Percentiles rank a stretch among this genome's conserved stretches.
These are phyloP conservation scores for Saccostrea echinata DNA, from an alignment of 1,140 invertebrate genomes.

Conservation along the genomic window DNA sequence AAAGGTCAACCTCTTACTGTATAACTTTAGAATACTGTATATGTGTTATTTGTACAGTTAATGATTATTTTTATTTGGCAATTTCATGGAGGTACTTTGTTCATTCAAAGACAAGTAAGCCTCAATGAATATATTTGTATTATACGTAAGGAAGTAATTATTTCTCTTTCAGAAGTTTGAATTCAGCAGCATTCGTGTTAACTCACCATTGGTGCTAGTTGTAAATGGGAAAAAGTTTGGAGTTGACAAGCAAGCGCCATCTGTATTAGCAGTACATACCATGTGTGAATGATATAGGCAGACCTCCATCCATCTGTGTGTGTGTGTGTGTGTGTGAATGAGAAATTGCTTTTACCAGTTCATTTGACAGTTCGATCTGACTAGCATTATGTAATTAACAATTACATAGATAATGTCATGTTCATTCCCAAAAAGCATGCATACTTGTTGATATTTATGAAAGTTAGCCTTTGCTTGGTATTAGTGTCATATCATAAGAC, in stretches of 20 bases:
- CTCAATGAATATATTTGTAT: neutral
- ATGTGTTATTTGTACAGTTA: too few relatives aligned
- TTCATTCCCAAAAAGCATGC: neutral
- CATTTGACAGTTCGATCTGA: neutral
- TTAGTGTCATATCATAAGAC: neutral
- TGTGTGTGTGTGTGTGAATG: neutral
- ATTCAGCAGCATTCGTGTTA: slow-evolving; percentile 86
- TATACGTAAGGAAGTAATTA: neutral
- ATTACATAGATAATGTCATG: neutral
- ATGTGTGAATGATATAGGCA: slow-evolving; percentile 62
- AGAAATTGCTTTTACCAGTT: neutral
- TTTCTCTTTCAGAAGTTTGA: slow-evolving; percentile 84
- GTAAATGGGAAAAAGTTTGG: slow-evolving; percentile 88
- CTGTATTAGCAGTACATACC: slow-evolving; percentile 68
- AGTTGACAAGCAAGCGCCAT: slow-evolving; percentile 85
- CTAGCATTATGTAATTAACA: neutral
- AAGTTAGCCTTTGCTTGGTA: neutral
- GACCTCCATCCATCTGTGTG: neutral
- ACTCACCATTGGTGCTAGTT: slow-evolving; percentile 87
- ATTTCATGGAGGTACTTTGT: too few relatives aligned
- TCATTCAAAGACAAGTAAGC: neutral
- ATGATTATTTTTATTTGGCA: too few relatives aligned
- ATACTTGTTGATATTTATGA: too few relatives aligned
- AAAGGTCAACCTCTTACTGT: neutral
- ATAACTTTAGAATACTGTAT: too few relatives aligned